Evolutionary conservation across 2,113 vertebrate species (phyloP).

Genomic region (Pseudorasbora parva): DNA sequence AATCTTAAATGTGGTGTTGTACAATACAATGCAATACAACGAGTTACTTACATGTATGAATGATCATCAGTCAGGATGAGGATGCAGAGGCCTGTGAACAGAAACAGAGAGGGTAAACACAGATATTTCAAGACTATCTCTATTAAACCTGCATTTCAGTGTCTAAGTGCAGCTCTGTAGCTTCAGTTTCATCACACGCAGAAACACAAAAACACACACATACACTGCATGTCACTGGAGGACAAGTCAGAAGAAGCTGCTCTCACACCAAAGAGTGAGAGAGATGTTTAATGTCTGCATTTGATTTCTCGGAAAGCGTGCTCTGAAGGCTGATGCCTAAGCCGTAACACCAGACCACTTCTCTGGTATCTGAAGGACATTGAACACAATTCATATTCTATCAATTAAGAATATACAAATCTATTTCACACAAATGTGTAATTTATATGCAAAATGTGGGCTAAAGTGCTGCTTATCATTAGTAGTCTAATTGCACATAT

Average conservation of each 20-base stretch:
- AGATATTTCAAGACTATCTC: slow-evolving; percentile 15
- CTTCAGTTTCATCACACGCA: slow-evolving; percentile 30
- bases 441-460: slow-evolving; percentile 67
- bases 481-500: slow-evolving; percentile 64
- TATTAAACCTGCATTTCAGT: slow-evolving; percentile 16
- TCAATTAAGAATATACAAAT: slow-evolving; percentile 63
- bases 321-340: slow-evolving; percentile 15
- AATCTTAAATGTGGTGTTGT: neutral
- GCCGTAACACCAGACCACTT: neutral
- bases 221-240: slow-evolving; percentile 2
- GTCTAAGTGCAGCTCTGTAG: slow-evolving; percentile 20
- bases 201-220: slow-evolving; percentile 12
- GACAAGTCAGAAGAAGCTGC: neutral
- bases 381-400: slow-evolving; percentile 57
- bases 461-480: slow-evolving; percentile 62
- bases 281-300: slow-evolving; percentile 45
- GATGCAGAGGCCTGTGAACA: slow-evolving; percentile 38
- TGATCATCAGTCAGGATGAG: slow-evolving; percentile 17
- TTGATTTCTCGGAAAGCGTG: slow-evolving; percentile 47
- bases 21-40: neutral
- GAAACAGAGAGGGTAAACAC: slow-evolving; percentile 14
- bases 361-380: slow-evolving; percentile 40
- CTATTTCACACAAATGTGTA: slow-evolving; percentile 60
- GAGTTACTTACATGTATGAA: slow-evolving; percentile 45
- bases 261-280: slow-evolving; percentile 43